Evolutionary conservation across 2,113 vertebrate species (phyloP).

Genomic region (Heterocephalus glaber): DNA sequence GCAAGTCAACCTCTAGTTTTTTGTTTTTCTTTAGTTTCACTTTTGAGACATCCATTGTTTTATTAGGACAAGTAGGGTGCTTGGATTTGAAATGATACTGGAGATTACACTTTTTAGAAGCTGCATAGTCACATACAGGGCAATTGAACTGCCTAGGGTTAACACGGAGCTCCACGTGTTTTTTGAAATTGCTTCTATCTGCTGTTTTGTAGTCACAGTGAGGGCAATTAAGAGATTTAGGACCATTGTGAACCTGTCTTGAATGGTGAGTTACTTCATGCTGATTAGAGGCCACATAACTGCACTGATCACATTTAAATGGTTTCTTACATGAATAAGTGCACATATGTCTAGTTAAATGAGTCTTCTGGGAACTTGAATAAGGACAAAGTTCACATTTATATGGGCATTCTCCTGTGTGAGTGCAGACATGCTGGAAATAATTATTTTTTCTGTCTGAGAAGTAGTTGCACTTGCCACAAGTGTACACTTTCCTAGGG

Average conservation of each 20-base stretch:
- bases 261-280: slow-evolving; percentile 98
- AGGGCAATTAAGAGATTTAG: slow-evolving; percentile 96
- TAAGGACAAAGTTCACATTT: slow-evolving; percentile 96
- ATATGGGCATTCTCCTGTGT: slow-evolving; percentile 99
- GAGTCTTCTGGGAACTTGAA: slow-evolving; percentile 99
- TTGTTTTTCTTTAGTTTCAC: slow-evolving; percentile 95
- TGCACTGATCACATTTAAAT: slow-evolving; percentile 98
- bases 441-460: slow-evolving; percentile 99
- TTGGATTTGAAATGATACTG: slow-evolving; percentile 99
- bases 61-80: slow-evolving; percentile 91
- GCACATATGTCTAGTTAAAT: slow-evolving; percentile 97
- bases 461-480: slow-evolving; percentile 97
- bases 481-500: slow-evolving; percentile 97
- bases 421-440: slow-evolving; percentile 97
- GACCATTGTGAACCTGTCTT: slow-evolving; percentile 97
- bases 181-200: slow-evolving; percentile 98
- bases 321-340: slow-evolving; percentile 99
- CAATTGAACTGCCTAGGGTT: slow-evolving; percentile 98
- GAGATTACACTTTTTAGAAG: slow-evolving; percentile 99
- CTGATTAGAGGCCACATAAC: slow-evolving; percentile 98
- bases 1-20: slow-evolving; percentile 83
- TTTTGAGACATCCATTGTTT: slow-evolving; percentile 96
- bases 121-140: slow-evolving; percentile 97
- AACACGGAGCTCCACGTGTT: slow-evolving; percentile 97
- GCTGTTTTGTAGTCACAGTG: slow-evolving; percentile 99